Percentiles rank a stretch among this genome's conserved stretches.
Evolutionary conservation across 2,888 invertebrate species (phyloP).

Genomic region (Cataglyphis altisquamis): DNA sequence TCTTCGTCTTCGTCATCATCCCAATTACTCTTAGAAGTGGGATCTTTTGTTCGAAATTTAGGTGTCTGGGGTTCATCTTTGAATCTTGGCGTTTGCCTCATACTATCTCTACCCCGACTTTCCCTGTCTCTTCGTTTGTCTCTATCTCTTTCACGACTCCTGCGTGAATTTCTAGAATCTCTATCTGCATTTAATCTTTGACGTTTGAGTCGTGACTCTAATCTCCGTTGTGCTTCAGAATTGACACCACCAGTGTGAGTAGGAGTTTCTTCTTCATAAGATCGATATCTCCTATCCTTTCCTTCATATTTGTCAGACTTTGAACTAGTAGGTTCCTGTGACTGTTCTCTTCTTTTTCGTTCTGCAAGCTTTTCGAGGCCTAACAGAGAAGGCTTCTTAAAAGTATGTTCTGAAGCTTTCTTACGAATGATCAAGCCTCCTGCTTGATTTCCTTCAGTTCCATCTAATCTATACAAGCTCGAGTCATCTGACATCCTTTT

Average conservation of each 20-base stretch:
- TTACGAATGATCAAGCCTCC: conserved; percentile 87
- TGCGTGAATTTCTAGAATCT: conserved; percentile 78
- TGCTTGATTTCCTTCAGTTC: conserved; percentile 80
- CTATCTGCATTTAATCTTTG: conserved; percentile 82
- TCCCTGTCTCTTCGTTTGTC: conserved; percentile 75
- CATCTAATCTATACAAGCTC: conserved; percentile 86
- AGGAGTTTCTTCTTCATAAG: conserved; percentile 95
- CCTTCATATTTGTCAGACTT: conserved; percentile 71
- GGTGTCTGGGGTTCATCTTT: conserved; percentile 96
- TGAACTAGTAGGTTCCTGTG: conserved; percentile 77
- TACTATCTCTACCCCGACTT: conserved; percentile 75
- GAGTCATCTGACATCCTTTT: conserved; percentile 76
- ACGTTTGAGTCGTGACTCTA: conserved; percentile 86
- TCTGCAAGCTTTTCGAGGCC: conserved; percentile 95
- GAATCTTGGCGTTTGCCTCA: conserved; percentile 87
- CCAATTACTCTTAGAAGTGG: conserved; percentile 91
- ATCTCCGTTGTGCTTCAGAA: conserved; percentile 91
- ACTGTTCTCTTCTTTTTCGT: conserved; percentile 88
- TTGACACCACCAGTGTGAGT: conserved; percentile 97
- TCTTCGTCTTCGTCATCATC: conserved; percentile 89
- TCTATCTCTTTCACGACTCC: conserved; percentile 82
- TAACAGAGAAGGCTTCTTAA: conserved; percentile 93
- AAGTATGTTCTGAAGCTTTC: conserved; percentile 87
- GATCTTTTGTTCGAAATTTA: conserved; percentile 87
- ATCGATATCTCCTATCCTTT: conserved; percentile 90